Percentiles rank a stretch among this genome's conserved stretches.
Conservation (phyloP, 2,888 invertebrate genomes). For the Escarpia spicata region DNA sequence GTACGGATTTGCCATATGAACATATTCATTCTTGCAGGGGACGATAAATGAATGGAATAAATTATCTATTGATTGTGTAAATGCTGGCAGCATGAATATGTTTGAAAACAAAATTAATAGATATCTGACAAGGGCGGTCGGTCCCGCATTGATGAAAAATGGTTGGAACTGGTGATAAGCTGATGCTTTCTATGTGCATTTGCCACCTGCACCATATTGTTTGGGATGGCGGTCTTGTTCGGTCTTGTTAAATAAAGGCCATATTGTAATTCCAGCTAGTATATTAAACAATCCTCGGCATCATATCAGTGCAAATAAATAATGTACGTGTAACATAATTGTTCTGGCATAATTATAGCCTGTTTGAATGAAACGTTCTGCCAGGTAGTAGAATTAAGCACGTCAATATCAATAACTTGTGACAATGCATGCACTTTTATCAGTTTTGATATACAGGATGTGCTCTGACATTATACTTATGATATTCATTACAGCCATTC, state of each 20-base stretch:
- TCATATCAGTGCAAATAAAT: no score
- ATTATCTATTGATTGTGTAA: neutral
- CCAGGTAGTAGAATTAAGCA: neutral
- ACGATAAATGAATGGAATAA: neutral
- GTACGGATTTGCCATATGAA: neutral
- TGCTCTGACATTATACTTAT: neutral
- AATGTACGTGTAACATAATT: neutral
- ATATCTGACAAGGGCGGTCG: neutral
- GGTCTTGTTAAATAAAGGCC: conserved; percentile 7
- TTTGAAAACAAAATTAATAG: neutral
- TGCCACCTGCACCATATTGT: neutral
- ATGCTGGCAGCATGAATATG: neutral
- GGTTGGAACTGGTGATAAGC: neutral
- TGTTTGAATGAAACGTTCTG: neutral
- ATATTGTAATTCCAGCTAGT: neutral
- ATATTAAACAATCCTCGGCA: neutral
- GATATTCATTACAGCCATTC: neutral
- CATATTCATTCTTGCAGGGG: neutral
- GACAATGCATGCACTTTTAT: neutral
- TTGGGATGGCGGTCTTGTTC: neutral
- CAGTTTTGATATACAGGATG: neutral
- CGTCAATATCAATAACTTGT: neutral
- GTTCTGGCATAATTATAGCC: neutral
- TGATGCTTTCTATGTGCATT: neutral
- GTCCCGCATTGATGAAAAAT: neutral